phyloP scores from a whole-genome alignment of 2,797 vertebrate genomes.

The Phrynocephalus forsythii region DNA sequence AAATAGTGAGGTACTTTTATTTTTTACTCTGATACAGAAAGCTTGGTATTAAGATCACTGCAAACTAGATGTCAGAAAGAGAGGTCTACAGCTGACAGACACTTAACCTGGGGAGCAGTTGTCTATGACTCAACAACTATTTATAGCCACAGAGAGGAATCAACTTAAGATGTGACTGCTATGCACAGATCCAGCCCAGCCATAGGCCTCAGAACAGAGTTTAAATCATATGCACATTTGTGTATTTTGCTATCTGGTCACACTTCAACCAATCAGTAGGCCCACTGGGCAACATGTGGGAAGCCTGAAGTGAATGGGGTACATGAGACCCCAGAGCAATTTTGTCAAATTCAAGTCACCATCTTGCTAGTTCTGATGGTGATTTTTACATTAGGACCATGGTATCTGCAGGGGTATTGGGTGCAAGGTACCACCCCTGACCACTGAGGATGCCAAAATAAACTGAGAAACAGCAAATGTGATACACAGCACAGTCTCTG shows the following conservation, averaged over 20 bases:
- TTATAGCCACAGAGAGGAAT: slow-evolving; percentile 27
- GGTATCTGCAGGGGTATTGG: no score
- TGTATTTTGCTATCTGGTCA: not conserved
- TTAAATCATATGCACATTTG: not conserved
- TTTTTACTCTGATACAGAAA: slow-evolving; percentile 24
- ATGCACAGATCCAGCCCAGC: slow-evolving; percentile 23
- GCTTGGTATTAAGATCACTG: slow-evolving; percentile 28
- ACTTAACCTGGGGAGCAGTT: slow-evolving; percentile 45
- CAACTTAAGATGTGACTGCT: slow-evolving; percentile 39
- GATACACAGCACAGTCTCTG: no score
- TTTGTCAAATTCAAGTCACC: no score
- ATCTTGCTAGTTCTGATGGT: not conserved
- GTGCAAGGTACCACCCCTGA: no score
- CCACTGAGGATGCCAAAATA: no score
- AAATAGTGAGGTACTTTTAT: not conserved
- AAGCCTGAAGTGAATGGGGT: not conserved
- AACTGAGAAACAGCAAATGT: no score
- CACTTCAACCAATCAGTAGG: not conserved
- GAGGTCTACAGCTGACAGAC: slow-evolving; percentile 41
- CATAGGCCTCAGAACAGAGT: not conserved
- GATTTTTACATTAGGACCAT: not conserved
- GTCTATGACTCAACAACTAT: slow-evolving; percentile 41
- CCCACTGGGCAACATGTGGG: not conserved
- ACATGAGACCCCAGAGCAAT: not conserved
- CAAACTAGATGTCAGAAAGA: slow-evolving; percentile 36